Evolutionary conservation across 2,888 invertebrate genomes (phyloP).

Genomic region (Junonia oenone): DNA sequence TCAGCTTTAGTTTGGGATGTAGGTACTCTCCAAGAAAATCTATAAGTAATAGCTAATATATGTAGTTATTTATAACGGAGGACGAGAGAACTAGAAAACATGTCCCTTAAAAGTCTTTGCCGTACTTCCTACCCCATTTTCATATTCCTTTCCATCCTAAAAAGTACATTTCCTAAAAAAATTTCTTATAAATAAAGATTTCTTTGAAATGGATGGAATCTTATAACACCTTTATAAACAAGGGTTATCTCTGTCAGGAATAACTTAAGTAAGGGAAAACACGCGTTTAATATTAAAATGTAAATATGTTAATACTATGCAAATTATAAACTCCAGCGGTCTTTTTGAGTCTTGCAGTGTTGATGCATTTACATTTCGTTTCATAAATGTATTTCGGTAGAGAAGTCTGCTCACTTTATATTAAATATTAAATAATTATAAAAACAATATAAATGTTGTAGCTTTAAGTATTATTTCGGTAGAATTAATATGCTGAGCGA

Average conservation of each 20-base stretch:
- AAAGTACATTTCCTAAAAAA: too few relatives aligned
- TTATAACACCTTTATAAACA: background rate
- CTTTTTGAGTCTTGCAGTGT: conserved; percentile 15
- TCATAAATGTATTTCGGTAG: conserved; percentile 2
- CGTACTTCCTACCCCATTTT: too few relatives aligned
- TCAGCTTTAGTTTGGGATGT: too few relatives aligned
- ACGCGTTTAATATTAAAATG: conserved; percentile 5
- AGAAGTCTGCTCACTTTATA: background rate
- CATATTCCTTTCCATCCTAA: too few relatives aligned
- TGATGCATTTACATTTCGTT: conserved; percentile 11
- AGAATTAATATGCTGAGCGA: too few relatives aligned
- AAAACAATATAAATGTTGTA: background rate
- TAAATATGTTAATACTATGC: conserved; percentile 19
- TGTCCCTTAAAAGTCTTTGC: too few relatives aligned
- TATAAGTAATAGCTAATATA: too few relatives aligned
- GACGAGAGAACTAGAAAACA: too few relatives aligned
- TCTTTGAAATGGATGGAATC: background rate
- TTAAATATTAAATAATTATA: background rate
- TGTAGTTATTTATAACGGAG: too few relatives aligned
- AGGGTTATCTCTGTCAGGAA: background rate
- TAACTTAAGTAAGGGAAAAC: conserved; percentile 5
- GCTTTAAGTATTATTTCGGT: background rate
- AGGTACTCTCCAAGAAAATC: too few relatives aligned
- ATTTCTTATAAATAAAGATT: too few relatives aligned
- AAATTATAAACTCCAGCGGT: conserved; percentile 16